These are phyloP conservation scores for Cerastis leucographa DNA, from an alignment of 2,888 invertebrate genomes.

Conservation along the genomic window DNA sequence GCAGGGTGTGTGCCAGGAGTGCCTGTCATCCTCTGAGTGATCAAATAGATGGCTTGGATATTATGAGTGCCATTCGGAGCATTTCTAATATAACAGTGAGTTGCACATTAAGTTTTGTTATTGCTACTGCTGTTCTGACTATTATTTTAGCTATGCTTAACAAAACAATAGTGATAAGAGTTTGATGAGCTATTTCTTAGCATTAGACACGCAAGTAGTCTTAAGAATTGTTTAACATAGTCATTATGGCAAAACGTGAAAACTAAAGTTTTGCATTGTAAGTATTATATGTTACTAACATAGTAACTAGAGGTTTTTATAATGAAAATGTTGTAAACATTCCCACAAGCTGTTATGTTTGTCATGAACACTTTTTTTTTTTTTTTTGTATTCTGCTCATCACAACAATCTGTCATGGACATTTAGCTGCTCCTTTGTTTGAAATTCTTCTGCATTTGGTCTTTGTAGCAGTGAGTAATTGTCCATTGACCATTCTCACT, in stretches of 20 bases:
- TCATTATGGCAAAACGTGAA: not conserved
- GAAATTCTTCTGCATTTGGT: too few relatives aligned
- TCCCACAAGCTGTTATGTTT: not conserved
- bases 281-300: not conserved
- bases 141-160: not conserved
- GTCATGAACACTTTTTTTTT: too few relatives aligned
- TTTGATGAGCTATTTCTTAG: conserved; percentile 5
- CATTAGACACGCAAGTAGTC: not conserved
- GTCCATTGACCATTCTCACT: too few relatives aligned
- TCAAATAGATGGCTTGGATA: conserved; percentile 81
- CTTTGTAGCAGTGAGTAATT: too few relatives aligned
- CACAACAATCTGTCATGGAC: too few relatives aligned
- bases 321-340: not conserved
- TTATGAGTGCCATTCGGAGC: conserved; percentile 82
- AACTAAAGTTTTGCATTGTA: not conserved
- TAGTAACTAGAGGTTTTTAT: not conserved
- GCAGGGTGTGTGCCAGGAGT: conserved; percentile 84
- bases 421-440: too few relatives aligned
- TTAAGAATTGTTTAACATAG: not conserved
- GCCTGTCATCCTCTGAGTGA: conserved; percentile 83
- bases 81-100: conserved; percentile 85
- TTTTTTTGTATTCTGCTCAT: too few relatives aligned
- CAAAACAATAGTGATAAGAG: not conserved
- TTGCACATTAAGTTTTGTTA: conserved; percentile 38
- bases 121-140: not conserved